Evolutionary conservation across 1,140 invertebrate genomes (phyloP).

Genomic region (Drosophila fuyamai): DNA sequence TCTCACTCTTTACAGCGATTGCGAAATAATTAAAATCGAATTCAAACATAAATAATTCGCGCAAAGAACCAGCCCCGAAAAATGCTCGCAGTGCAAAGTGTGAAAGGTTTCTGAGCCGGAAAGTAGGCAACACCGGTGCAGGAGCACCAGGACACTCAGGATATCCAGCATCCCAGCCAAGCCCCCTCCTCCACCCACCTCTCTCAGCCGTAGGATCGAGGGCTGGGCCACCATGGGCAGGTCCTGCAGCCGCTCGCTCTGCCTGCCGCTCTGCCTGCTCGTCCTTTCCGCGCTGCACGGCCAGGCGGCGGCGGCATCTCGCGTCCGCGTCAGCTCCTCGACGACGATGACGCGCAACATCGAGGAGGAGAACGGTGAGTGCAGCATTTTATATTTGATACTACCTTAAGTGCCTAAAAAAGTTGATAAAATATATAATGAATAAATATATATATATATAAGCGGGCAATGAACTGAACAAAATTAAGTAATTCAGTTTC

Average conservation of each 20-base stretch:
- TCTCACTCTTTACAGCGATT: conserved; percentile 25
- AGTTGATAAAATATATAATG: too few relatives aligned
- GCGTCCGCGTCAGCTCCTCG: conserved; percentile 78
- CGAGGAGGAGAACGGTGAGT: conserved; percentile 83
- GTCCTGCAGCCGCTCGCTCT: conserved; percentile 47
- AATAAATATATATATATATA: too few relatives aligned
- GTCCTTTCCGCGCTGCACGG: conserved; percentile 60
- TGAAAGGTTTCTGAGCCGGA: conserved; percentile 24
- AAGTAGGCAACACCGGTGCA: conserved; percentile 7
- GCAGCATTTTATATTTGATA: too few relatives aligned
- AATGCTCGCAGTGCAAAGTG: conserved; percentile 41
- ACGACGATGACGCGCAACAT: conserved; percentile 82
- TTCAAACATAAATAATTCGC: conserved; percentile 45
- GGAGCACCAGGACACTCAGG: conserved; percentile 7
- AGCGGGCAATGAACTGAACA: too few relatives aligned
- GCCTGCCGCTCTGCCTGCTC: conserved; percentile 60
- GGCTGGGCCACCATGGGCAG: conserved; percentile 61
- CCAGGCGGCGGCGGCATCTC: conserved; percentile 66
- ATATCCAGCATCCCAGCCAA: not conserved
- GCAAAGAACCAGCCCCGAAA: conserved; percentile 16
- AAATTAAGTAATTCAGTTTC: too few relatives aligned
- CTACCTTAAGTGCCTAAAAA: too few relatives aligned
- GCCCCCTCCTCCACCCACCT: conserved; percentile 10
- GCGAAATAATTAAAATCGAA: conserved; percentile 52
- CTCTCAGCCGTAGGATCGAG: conserved; percentile 18